A percentile compares a stretch with the other conserved stretches of the same genome.
Conservation (phyloP, 64 coral and sea anemone genomes). For the Trachythela sp. region DNA sequence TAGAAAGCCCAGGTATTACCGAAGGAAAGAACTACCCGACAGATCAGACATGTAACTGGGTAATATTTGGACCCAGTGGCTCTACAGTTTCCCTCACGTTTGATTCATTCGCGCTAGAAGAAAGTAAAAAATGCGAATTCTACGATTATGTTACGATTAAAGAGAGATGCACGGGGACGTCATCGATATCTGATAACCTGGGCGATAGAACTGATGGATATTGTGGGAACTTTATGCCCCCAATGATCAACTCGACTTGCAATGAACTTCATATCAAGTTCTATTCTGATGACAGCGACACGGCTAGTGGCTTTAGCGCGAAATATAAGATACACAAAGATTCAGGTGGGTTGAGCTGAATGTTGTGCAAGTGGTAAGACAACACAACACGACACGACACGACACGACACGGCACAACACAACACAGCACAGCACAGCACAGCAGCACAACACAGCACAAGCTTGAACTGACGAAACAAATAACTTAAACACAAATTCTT, state of each 20-base stretch:
- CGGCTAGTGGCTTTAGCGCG: neutral
- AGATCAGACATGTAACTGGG: neutral
- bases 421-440: too few species aligned
- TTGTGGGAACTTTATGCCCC: neutral
- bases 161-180: neutral
- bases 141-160: neutral
- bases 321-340: constrained; percentile 3
- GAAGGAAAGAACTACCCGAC: neutral
- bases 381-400: neutral
- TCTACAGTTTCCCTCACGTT: neutral
- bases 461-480: neutral
- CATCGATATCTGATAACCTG: neutral
- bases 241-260: neutral
- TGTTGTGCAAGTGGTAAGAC: neutral
- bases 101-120: neutral
- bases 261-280: neutral
- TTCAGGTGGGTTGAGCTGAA: neutral
- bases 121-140: neutral
- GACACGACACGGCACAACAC: too few species aligned
- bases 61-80: neutral
- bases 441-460: neutral
- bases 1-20: neutral
- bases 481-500: neutral
- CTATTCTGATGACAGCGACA: neutral
- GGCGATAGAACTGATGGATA: neutral